A percentile compares a stretch with the other conserved stretches of the same genome.
Evolutionary conservation across 2,888 invertebrate species (phyloP).

Genomic region (Apeira syringaria): DNA sequence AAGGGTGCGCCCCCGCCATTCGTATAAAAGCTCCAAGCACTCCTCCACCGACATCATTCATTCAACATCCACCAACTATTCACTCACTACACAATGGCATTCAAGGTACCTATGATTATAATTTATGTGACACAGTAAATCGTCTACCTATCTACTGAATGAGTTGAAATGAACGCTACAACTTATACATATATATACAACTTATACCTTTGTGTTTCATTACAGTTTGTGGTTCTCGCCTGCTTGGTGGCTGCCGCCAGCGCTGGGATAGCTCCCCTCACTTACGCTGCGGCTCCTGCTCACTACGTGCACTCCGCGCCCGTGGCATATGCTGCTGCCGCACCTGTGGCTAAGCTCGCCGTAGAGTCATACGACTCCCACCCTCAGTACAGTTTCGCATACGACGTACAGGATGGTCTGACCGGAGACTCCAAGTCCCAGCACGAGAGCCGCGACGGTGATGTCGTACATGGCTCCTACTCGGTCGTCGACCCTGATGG

Average conservation of each 20-base stretch:
- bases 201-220: constrained; percentile 26
- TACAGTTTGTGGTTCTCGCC: constrained; percentile 64
- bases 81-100: constrained; percentile 69
- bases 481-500: constrained; percentile 82
- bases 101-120: constrained; percentile 58
- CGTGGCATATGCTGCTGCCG: constrained; percentile 43
- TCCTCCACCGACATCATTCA: constrained; percentile 70
- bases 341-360: constrained; percentile 49
- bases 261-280: constrained; percentile 56
- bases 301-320: constrained; percentile 46
- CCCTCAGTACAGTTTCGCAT: constrained; percentile 77
- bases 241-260: constrained; percentile 65
- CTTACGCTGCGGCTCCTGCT: constrained; percentile 43
- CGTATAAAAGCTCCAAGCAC: constrained; percentile 69
- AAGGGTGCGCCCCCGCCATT: constrained; percentile 70
- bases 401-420: constrained; percentile 81
- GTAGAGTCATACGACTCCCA: constrained; percentile 60
- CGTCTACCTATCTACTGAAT: constrained; percentile 2
- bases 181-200: constrained; percentile 13
- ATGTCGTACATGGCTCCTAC: constrained; percentile 78
- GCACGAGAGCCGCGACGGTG: constrained; percentile 72
- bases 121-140: constrained; percentile 24
- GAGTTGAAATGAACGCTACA: constrained; percentile 6
- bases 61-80: constrained; percentile 64
- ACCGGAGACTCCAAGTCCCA: constrained; percentile 76